Evolutionary conservation across 2,797 vertebrate genomes (phyloP), one percentile per base, ranked within the genome.

Genomic region (Morelia viridis): DNA sequence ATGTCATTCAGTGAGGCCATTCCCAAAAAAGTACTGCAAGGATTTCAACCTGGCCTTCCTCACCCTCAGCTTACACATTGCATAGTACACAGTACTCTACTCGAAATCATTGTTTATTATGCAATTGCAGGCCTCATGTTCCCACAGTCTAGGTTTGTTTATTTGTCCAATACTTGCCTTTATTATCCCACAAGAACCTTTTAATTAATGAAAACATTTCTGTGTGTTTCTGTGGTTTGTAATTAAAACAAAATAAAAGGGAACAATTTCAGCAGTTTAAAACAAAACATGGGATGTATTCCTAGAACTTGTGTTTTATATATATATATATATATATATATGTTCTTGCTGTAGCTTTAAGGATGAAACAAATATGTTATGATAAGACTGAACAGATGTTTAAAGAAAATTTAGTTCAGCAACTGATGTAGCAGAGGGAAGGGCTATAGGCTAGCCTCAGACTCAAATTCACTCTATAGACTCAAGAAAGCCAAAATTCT

Each of bases 221-320:
- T 94, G 92, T 92, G 94, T 94, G 4, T 97, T 95, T 96, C 96
- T 94, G 95, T 88, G 92, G 94, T 91, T 96, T 92, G 94, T 96
- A 94, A 91, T 97, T 97, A 95, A 95, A 97, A 97, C 97, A 98
- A 98, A 98, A 98, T 93, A 98, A 99, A 98, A 99, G 98, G 98
- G 98, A 98, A 98, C 98, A 98, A 65, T 41, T 62, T 98, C 98
- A 98, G 98, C 95, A 96, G 97, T 97, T 97, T 98, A 96, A 97
- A 97, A 97, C 96, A 97, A 97, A 97, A 96, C 96, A 97, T 96
- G 97, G 97, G 97, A 97, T 97, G 97, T 96, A 96, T 84, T 64
- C 71, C 28, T 96, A 94, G 96, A 96, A 96, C 96, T 53, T 53
- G 50, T 24, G 3, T 46, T 15, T 9, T 60, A 60, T 60, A 17